phyloP scores from a whole-genome alignment of 2,888 invertebrate genomes.

The Leptinotarsa rubiginosa region DNA sequence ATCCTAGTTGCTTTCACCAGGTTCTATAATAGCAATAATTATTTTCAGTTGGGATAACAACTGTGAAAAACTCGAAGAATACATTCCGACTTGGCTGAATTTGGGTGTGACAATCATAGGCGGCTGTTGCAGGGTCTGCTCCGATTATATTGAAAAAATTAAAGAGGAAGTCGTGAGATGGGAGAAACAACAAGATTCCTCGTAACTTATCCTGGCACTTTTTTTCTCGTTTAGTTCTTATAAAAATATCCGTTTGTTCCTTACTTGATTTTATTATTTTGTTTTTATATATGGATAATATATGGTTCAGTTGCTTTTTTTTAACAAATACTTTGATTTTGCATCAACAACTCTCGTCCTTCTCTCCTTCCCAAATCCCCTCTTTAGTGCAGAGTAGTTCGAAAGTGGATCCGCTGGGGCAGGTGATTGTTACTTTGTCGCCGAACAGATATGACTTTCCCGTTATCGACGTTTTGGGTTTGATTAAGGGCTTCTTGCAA shows the following conservation, averaged over 20 bases:
- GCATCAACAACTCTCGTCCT: constrained; percentile 36
- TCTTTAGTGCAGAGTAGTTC: constrained; percentile 56
- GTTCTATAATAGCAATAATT: background rate
- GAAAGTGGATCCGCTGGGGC: constrained; percentile 56
- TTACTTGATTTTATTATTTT: background rate
- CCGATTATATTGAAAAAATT: constrained; percentile 79
- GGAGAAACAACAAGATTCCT: constrained; percentile 41
- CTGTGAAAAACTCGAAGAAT: constrained; percentile 74
- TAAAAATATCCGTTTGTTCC: background rate
- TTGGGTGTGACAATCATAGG: constrained; percentile 85
- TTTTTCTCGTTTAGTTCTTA: too few species aligned
- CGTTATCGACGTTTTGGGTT: constrained; percentile 61
- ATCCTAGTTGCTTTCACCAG: too few species aligned
- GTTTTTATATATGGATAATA: background rate
- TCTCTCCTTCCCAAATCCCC: constrained; percentile 60
- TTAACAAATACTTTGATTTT: constrained; percentile 30
- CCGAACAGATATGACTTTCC: constrained; percentile 68
- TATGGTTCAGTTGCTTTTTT: constrained; percentile 26
- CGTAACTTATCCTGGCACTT: background rate
- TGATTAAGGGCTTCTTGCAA: constrained; percentile 67
- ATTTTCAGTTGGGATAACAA: constrained; percentile 74
- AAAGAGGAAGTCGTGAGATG: constrained; percentile 69
- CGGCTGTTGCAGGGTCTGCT: constrained; percentile 88
- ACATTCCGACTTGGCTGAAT: constrained; percentile 82
- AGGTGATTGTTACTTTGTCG: constrained; percentile 65